phyloP scores from a whole-genome alignment of 2,888 invertebrate genomes.

The Elegia similella region DNA sequence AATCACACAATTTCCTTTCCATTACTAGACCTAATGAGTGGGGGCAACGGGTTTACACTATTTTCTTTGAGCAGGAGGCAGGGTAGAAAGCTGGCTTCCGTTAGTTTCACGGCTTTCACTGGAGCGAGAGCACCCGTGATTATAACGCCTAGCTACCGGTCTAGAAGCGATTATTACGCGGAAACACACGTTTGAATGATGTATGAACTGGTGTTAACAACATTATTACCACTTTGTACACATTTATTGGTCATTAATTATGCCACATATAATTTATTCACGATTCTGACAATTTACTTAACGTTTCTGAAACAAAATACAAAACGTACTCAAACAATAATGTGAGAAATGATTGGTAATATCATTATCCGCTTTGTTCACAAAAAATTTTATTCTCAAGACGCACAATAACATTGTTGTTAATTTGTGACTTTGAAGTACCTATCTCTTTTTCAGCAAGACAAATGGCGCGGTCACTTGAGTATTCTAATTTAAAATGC shows the following conservation, averaged over 20 bases:
- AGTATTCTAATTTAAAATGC: constrained; percentile 68
- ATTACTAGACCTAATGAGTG: constrained; percentile 7
- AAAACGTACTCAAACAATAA: neutral
- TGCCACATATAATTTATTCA: neutral
- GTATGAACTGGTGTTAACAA: neutral
- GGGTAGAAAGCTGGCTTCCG: constrained; percentile 77
- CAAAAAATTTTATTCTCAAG: constrained; percentile 29
- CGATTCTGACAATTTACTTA: too few species aligned
- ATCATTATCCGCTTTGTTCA: constrained; percentile 1
- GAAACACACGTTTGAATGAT: constrained; percentile 18
- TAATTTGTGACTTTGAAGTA: constrained; percentile 47
- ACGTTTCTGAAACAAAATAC: neutral
- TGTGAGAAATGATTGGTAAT: neutral
- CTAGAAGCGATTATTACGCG: constrained; percentile 26
- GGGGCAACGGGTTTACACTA: constrained; percentile 12
- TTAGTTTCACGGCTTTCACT: constrained; percentile 78
- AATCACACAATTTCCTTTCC: constrained; percentile 3
- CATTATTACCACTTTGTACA: neutral
- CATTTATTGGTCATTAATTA: neutral
- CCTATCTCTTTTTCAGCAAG: constrained; percentile 43
- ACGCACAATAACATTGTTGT: constrained; percentile 36
- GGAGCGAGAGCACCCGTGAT: constrained; percentile 29
- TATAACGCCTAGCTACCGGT: constrained; percentile 33
- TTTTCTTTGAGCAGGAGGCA: constrained; percentile 61
- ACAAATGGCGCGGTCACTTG: constrained; percentile 54